These are phyloP conservation scores for Chrysotoxum bicinctum DNA, from an alignment of 2,888 invertebrate genomes.

Conservation along the genomic window DNA sequence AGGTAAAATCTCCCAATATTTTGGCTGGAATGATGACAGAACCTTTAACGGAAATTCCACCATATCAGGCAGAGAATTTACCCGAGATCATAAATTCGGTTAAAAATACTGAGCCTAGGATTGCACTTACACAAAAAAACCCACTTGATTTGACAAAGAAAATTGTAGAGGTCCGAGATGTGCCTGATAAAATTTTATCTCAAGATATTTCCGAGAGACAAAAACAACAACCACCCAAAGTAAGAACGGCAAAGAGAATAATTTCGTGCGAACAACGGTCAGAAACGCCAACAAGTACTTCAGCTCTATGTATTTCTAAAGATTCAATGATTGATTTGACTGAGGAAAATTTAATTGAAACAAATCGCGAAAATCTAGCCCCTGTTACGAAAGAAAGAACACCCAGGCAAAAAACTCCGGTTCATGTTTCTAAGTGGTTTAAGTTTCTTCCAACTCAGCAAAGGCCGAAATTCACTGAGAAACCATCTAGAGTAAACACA, in stretches of 20 bases:
- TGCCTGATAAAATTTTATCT: neutral
- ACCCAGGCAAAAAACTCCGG: neutral
- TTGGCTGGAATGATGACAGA: conserved; percentile 63
- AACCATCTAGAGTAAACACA: neutral
- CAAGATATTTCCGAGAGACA: neutral
- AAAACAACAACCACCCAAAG: neutral
- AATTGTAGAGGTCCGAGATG: neutral
- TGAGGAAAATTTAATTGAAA: neutral
- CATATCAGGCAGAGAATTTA: conserved; percentile 28
- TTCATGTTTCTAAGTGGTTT: conserved; percentile 41
- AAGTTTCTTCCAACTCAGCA: conserved; percentile 30
- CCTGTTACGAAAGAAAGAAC: neutral
- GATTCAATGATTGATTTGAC: conserved; percentile 43
- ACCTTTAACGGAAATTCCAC: conserved; percentile 44
- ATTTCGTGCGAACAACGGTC: neutral
- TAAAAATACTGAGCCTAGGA: neutral
- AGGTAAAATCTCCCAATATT: conserved; percentile 46
- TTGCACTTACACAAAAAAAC: conserved; percentile 19
- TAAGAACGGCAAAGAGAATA: neutral
- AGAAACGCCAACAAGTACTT: neutral
- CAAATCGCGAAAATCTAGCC: neutral
- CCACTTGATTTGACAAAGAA: conserved; percentile 53
- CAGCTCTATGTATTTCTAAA: neutral
- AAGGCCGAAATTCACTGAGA: neutral
- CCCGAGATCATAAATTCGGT: neutral